Percentiles rank a stretch among this genome's conserved stretches.
Conservation (phyloP, 2,888 invertebrate species). For the Acronicta leporina region DNA sequence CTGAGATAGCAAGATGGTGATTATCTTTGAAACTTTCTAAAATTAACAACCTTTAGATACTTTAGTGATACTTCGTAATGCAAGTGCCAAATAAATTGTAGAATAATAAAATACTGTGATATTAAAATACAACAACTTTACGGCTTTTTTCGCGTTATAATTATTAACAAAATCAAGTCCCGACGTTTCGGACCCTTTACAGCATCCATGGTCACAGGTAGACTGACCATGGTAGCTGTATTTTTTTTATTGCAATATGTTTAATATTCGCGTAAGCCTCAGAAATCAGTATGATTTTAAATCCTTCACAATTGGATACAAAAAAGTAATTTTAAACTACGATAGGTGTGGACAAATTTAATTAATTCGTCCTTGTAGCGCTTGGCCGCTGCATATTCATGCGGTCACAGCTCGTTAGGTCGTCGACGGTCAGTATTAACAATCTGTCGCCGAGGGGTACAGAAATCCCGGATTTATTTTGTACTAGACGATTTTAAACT, state of each 20-base stretch:
- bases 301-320: conserved; percentile 5
- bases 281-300: background rate
- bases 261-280: no score
- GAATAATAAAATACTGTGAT: background rate
- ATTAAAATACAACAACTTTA: no score
- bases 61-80: conserved; percentile 2
- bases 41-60: conserved; percentile 34
- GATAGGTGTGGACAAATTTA: conserved; percentile 71
- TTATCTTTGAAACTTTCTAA: conserved; percentile 44
- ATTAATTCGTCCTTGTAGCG: conserved; percentile 76
- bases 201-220: no score
- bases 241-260: no score
- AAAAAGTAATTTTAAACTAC: conserved; percentile 38
- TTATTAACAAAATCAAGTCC: no score
- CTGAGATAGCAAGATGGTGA: conserved; percentile 25
- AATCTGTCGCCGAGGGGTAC: conserved; percentile 69
- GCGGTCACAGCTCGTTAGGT: conserved; percentile 85
- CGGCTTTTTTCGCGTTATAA: no score
- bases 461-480: conserved; percentile 45
- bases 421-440: conserved; percentile 82
- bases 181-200: no score
- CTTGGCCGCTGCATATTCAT: conserved; percentile 81
- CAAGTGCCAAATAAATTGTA: background rate
- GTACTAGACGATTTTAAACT: conserved; percentile 39
- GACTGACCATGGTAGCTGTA: no score